These are phyloP conservation scores for Andrena praecox DNA, from an alignment of 2,888 invertebrate species.

Conservation along the genomic window DNA sequence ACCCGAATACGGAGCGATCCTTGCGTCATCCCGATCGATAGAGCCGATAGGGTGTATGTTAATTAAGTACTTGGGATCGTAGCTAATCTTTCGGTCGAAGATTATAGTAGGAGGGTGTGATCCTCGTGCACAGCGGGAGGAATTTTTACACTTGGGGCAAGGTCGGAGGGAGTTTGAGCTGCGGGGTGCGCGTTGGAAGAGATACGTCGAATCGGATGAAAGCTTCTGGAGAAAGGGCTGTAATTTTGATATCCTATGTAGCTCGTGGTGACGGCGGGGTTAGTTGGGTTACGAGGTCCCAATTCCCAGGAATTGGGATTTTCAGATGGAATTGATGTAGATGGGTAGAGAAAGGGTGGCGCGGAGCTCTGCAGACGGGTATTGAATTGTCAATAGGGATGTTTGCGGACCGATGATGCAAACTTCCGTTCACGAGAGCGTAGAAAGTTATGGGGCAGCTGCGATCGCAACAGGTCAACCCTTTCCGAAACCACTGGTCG, in stretches of 20 bases:
- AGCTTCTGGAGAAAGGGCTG: too few relatives aligned
- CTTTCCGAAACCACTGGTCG: slow-evolving; percentile 54
- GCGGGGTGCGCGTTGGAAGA: too few relatives aligned
- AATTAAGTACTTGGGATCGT: too few relatives aligned
- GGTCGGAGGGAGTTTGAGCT: too few relatives aligned
- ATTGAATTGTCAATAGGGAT: neutral
- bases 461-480: slow-evolving; percentile 75
- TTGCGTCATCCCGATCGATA: slow-evolving; percentile 15
- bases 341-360: neutral
- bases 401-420: slow-evolving; percentile 50
- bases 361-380: neutral
- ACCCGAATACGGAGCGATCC: slow-evolving; percentile 31
- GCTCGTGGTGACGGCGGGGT: too few relatives aligned
- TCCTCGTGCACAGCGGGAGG: neutral
- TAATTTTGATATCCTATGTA: too few relatives aligned
- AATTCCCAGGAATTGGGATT: neutral
- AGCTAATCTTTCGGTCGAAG: neutral
- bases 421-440: slow-evolving; percentile 29
- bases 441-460: slow-evolving; percentile 67
- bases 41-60: too few relatives aligned
- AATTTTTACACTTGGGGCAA: neutral
- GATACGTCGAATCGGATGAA: too few relatives aligned
- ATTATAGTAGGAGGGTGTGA: neutral
- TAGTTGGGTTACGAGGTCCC: too few relatives aligned
- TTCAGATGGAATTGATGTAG: neutral